Evolutionary conservation across 2,888 invertebrate species (phyloP), one percentile per base, ranked within the genome.

Genomic region (Tubiluchus corallicola): DNA sequence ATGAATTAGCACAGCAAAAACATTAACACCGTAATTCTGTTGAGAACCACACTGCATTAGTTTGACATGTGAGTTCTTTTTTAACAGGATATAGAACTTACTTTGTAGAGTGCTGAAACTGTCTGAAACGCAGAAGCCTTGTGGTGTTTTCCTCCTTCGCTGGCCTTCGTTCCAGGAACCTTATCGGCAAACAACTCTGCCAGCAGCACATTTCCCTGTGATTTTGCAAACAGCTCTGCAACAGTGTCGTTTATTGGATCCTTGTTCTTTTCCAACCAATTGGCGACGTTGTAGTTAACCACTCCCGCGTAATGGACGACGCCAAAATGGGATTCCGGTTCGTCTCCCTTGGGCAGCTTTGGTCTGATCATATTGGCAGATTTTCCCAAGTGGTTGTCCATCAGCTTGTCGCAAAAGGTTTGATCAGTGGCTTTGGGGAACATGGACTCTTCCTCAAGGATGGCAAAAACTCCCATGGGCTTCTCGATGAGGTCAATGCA

Each of bases 201-300:
- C n/a, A n/a, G n/a, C n/a, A n/a, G n/a, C n/a, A n/a, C n/a, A n/a
- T n/a, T n/a, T n/a, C n/a, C n/a, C n/a, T n/a, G n/a, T n/a, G n/a
- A n/a, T n/a, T n/a, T n/a, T n/a, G n/a, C n/a, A n/a, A 68, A 57
- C 15, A 66, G 54, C 17, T 57, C 53, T 16, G 66, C 64, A 15
- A 64, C 65, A 20, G 63, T 65, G 51, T 68, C 67, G 53, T 68
- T n/a, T n/a, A n/a, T n/a, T n/a, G n/a, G n/a, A n/a, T n/a, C n/a
- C n/a, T n/a, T n/a, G n/a, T n/a, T n/a, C 57, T 68, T 69, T 55
- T 68, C 67, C 50, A 69, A 54, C 66, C 68, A 68, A 46, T 62
- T 64, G 44, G 50, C 54, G 44, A 62, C 65, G 54, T 63, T 67
- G 60, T 68, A 68, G 42, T 62, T 57, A 19, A 66, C 66, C n/a